These are phyloP conservation scores for Vanessa cardui DNA, from an alignment of 2,888 invertebrate species.

Conservation along the genomic window DNA sequence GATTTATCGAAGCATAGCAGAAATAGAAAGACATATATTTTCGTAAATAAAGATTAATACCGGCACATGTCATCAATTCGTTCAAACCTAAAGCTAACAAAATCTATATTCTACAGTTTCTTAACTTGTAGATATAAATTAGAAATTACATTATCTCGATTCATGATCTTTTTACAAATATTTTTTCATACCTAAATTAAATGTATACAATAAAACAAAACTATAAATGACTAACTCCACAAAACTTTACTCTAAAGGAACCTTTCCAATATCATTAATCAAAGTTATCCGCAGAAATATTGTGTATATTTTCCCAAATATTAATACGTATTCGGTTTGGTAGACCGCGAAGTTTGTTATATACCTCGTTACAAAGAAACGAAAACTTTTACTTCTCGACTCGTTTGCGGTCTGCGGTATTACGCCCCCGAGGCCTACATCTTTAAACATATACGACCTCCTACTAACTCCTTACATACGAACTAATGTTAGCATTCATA, in stretches of 20 bases:
- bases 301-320: constrained; percentile 47
- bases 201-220: not conserved
- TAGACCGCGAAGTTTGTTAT: constrained; percentile 47
- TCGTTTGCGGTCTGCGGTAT: constrained; percentile 54
- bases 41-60: too few relatives aligned
- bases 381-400: constrained; percentile 62
- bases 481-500: not conserved
- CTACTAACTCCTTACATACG: constrained; percentile 2
- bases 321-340: constrained; percentile 46
- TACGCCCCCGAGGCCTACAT: constrained; percentile 25
- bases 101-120: too few relatives aligned
- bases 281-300: constrained; percentile 43
- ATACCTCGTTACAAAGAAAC: constrained; percentile 60
- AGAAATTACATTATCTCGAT: too few relatives aligned
- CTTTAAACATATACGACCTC: constrained; percentile 20
- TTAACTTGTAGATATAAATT: too few relatives aligned
- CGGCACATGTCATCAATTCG: too few relatives aligned
- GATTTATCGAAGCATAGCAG: not conserved
- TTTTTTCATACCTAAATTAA: not conserved
- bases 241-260: constrained; percentile 11
- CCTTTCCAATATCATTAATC: constrained; percentile 20
- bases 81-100: too few relatives aligned
- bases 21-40: not conserved
- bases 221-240: not conserved
- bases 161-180: too few relatives aligned